Evolutionary conservation across 92 coral and sea anemone species (phyloP), one percentile per base, ranked within the genome.

Genomic region (Metridium senile): DNA sequence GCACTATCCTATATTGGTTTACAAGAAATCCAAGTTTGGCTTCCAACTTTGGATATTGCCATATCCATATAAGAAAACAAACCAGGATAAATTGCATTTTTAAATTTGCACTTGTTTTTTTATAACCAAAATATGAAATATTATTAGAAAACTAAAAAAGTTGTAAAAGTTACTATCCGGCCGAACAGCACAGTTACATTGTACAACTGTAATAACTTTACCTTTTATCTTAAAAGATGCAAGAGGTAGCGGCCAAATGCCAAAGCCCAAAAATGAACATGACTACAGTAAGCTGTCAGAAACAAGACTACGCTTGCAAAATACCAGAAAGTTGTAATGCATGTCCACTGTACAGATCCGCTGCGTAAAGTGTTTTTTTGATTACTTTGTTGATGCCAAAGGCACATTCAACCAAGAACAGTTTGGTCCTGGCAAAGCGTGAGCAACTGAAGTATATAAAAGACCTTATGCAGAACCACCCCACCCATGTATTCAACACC

Each of bases 251-350:
- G 20, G 67, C 10, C 20, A 62, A 62, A 25, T 6, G 26, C n/a
- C n/a, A n/a, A 29, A 62, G 19, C 16, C 26, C 9, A 32, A 19
- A 19, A 8, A 13, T 29, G 67, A 62, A 26, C 67, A 62, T 26
- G 30, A 62, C 19, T 62, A 62, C 26, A 19, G 16, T 62, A 9
- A 8, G 22, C n/a, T n/a, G n/a, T n/a, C n/a, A n/a, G 20, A 58
- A 58, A 25, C 6, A 7, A 4, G 63, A 4, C 23, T 58, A n/a
- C 63, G 27, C 63, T 7, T 84, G 0, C 89, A 84, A 79, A 74
- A 81, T 28, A 72, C 84, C 33, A 82, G 86, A 46, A 80, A 81
- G 58, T 85, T 86, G 11, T 49, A 81, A 26, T 86, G 90, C 68
- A 75, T 70, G 17, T 72, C 86, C 28, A 62, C 73, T 11, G 66